A percentile compares a stretch with the other conserved stretches of the same genome.
Evolutionary conservation across 2,888 invertebrate species (phyloP).

Genomic region (Gerosis bhagava): DNA sequence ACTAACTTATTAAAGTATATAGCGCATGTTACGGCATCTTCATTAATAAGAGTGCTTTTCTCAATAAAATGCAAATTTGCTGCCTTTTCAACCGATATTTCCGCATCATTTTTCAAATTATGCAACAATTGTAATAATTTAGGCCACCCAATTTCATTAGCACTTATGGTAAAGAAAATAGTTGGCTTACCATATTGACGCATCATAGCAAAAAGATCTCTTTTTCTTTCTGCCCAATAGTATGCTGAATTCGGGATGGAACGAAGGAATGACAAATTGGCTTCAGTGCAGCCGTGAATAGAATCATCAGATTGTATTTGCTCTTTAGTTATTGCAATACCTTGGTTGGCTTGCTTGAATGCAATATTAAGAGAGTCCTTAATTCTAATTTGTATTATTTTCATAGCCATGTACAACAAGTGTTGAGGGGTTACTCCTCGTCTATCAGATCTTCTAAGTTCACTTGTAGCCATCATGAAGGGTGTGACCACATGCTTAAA

Average conservation of each 20-base stretch:
- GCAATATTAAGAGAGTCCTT: too few species aligned
- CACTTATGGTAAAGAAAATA: conserved; percentile 52
- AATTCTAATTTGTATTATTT: too few species aligned
- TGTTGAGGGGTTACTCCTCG: conserved; percentile 44
- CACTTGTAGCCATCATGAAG: conserved; percentile 43
- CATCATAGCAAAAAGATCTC: conserved; percentile 56
- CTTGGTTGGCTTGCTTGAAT: too few species aligned
- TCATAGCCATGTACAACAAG: conserved; percentile 42
- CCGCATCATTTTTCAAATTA: background rate
- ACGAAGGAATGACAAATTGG: too few species aligned
- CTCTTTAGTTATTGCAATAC: too few species aligned
- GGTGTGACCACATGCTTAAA: conserved; percentile 37
- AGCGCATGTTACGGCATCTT: conserved; percentile 42
- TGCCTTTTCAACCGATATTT: background rate
- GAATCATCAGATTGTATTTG: too few species aligned
- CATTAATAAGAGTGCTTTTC: conserved; percentile 1
- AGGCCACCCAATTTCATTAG: conserved; percentile 52
- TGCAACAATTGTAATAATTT: conserved; percentile 34
- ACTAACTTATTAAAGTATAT: conserved; percentile 52
- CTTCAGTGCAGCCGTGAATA: too few species aligned
- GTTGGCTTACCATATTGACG: conserved; percentile 53
- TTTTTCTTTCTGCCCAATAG: conserved; percentile 51
- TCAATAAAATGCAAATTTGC: background rate
- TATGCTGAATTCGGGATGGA: too few species aligned
- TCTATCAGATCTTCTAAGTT: conserved; percentile 43